Percentiles rank a stretch among this genome's conserved stretches.
phyloP scores from a whole-genome alignment of 2,113 vertebrate species.

The Cephalopholis sonnerati region DNA sequence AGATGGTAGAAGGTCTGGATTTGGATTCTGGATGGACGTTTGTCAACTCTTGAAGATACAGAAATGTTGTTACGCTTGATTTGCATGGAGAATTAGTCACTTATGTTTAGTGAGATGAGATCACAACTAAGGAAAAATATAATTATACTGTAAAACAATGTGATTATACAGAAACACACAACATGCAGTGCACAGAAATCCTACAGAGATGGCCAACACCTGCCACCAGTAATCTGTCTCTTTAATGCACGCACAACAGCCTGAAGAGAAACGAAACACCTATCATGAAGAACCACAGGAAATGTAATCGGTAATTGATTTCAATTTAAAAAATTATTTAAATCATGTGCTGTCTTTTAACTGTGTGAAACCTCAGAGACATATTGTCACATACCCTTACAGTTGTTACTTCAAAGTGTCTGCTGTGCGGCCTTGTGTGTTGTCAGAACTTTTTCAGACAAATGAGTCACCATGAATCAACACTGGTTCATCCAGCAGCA shows the following conservation, averaged over 20 bases:
- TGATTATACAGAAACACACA: slow-evolving; percentile 38
- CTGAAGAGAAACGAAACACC: background rate
- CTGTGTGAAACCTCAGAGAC: background rate
- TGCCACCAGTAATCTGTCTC: slow-evolving; percentile 34
- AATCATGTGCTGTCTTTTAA: background rate
- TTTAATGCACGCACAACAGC: slow-evolving; percentile 25
- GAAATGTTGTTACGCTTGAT: slow-evolving; percentile 50
- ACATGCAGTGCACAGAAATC: background rate
- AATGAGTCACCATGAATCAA: slow-evolving; percentile 64
- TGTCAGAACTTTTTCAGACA: slow-evolving; percentile 52
- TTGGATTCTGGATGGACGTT: slow-evolving; percentile 40
- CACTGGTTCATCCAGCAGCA: slow-evolving; percentile 39
- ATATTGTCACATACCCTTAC: slow-evolving; percentile 10
- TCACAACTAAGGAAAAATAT: slow-evolving; percentile 43
- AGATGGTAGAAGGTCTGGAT: slow-evolving; percentile 71
- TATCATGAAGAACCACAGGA: slow-evolving; percentile 4
- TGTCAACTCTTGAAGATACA: slow-evolving; percentile 46
- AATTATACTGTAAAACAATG: slow-evolving; percentile 55
- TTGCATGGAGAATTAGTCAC: slow-evolving; percentile 35
- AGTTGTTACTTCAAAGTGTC: slow-evolving; percentile 30
- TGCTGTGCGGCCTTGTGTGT: slow-evolving; percentile 30
- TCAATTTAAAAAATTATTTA: slow-evolving; percentile 4
- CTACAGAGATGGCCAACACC: slow-evolving; percentile 16
- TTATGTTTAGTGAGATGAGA: slow-evolving; percentile 29
- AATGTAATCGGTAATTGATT: slow-evolving; percentile 7